Evolutionary conservation across 2,888 invertebrate species (phyloP).

Genomic region (Ochropacha duplaris): DNA sequence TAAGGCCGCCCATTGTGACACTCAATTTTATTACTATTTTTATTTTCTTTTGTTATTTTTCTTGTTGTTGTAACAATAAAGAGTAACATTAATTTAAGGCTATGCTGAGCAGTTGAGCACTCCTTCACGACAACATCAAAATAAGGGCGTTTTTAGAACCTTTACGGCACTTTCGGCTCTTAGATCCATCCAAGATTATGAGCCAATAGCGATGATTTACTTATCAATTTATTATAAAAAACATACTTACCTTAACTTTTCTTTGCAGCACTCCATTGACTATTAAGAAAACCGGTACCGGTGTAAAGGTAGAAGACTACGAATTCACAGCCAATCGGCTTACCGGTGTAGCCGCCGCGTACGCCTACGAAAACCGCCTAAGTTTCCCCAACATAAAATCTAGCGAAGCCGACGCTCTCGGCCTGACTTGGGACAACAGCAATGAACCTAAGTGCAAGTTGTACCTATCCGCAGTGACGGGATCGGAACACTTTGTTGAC

Average conservation of each 20-base stretch:
- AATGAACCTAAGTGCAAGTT: slow-evolving; percentile 37
- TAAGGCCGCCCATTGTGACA: too few species aligned
- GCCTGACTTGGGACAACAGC: slow-evolving; percentile 47
- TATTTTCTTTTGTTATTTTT: too few species aligned
- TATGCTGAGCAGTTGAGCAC: too few species aligned
- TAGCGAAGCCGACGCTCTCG: slow-evolving; percentile 44
- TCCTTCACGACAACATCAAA: too few species aligned
- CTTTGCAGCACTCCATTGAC: slow-evolving; percentile 47
- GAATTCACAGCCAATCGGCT: slow-evolving; percentile 59
- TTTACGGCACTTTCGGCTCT: too few species aligned
- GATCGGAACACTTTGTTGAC: slow-evolving; percentile 51
- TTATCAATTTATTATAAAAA: too few species aligned
- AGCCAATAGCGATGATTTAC: too few species aligned
- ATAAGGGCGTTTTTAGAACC: too few species aligned
- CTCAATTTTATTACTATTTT: too few species aligned
- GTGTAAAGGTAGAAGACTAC: slow-evolving; percentile 38
- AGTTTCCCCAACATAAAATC: slow-evolving; percentile 39
- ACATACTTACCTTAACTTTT: not conserved
- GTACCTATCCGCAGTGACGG: slow-evolving; percentile 51
- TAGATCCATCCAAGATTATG: too few species aligned
- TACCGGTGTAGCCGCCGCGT: slow-evolving; percentile 49
- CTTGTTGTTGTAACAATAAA: too few species aligned
- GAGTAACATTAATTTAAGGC: too few species aligned
- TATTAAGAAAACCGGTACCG: slow-evolving; percentile 44
- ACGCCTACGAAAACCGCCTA: slow-evolving; percentile 46